A percentile compares a stretch with the other conserved stretches of the same genome.
These are phyloP conservation scores for Odobenus rosmarus DNA, from an alignment of 2,113 vertebrate species.

Conservation along the genomic window DNA sequence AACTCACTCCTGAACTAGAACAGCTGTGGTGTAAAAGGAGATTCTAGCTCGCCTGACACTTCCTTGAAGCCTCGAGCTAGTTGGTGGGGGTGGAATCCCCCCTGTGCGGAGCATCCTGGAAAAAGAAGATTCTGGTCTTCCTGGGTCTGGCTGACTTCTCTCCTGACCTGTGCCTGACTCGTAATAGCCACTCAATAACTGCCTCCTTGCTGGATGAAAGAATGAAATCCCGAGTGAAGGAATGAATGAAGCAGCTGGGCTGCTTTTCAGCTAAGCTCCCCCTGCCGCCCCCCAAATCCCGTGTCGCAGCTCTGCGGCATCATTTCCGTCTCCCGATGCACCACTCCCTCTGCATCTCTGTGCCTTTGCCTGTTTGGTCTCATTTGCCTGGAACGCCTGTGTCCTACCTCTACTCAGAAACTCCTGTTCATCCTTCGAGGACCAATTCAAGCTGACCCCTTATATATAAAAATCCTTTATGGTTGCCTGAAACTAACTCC, in stretches of 20 bases:
- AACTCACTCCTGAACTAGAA: not conserved
- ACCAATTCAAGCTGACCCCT: not conserved
- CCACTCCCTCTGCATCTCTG: not conserved
- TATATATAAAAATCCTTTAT: too few species aligned
- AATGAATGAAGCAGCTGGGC: not conserved
- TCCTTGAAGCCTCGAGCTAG: not conserved
- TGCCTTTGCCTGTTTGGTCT: not conserved
- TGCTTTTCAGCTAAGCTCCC: not conserved
- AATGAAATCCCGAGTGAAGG: not conserved
- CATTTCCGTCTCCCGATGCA: rapidly evolving
- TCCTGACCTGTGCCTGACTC: too few species aligned
- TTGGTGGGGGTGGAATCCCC: not conserved
- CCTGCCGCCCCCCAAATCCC: too few species aligned
- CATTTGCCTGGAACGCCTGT: not conserved
- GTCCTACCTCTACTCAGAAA: not conserved
- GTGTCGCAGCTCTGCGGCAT: not conserved
- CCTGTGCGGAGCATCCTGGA: not conserved
- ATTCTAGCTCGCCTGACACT: not conserved
- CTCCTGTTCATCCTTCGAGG: not conserved
- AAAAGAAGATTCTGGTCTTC: not conserved
- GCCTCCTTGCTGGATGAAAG: not conserved
- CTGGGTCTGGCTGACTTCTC: not conserved
- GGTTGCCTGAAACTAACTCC: not conserved
- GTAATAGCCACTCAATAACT: not conserved
- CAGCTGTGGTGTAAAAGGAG: not conserved